Conservation (phyloP, 2,113 vertebrate species). For the Paradisaea rubra region DNA sequence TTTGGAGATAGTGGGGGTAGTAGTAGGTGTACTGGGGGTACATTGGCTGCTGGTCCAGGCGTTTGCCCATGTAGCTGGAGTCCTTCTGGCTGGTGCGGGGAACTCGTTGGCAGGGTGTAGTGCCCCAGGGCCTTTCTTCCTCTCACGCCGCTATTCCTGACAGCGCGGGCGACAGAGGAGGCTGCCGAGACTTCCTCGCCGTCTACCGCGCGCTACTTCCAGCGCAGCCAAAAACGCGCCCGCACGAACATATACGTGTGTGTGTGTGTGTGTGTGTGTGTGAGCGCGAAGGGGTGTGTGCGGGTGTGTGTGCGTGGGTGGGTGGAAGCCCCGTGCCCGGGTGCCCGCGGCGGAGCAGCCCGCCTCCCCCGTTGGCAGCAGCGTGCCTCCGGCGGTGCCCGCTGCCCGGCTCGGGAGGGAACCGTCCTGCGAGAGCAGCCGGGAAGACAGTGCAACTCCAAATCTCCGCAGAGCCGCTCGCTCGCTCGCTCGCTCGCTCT, state of each 20-base stretch:
- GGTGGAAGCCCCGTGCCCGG: background rate
- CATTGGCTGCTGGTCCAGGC: slow-evolving; percentile 98
- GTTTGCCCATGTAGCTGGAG: slow-evolving; percentile 99
- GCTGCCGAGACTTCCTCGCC: slow-evolving; percentile 68
- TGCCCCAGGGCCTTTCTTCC: slow-evolving; percentile 77
- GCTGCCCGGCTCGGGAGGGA: slow-evolving; percentile 53
- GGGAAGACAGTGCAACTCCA: slow-evolving; percentile 62
- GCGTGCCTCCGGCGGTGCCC: slow-evolving; percentile 61
- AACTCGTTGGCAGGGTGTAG: slow-evolving; percentile 78
- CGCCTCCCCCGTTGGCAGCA: slow-evolving; percentile 34
- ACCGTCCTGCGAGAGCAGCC: slow-evolving; percentile 46
- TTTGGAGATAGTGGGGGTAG: slow-evolving; percentile 97
- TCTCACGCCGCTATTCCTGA: slow-evolving; percentile 77
- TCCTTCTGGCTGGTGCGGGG: slow-evolving; percentile 87
- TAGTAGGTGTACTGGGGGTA: slow-evolving; percentile 99
- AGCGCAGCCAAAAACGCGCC: slow-evolving; percentile 60
- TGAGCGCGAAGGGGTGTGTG: background rate
- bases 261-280: background rate
- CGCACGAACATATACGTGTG: background rate
- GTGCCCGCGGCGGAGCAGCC: slow-evolving; percentile 38
- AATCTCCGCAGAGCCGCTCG: slow-evolving; percentile 65
- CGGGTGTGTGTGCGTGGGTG: background rate
- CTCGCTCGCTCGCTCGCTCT: slow-evolving; percentile 32
- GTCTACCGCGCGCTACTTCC: slow-evolving; percentile 68
- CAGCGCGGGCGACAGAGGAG: slow-evolving; percentile 69